Evolutionary conservation across 1,140 invertebrate genomes (phyloP).

Genomic region (Euura saliciscinereae): DNA sequence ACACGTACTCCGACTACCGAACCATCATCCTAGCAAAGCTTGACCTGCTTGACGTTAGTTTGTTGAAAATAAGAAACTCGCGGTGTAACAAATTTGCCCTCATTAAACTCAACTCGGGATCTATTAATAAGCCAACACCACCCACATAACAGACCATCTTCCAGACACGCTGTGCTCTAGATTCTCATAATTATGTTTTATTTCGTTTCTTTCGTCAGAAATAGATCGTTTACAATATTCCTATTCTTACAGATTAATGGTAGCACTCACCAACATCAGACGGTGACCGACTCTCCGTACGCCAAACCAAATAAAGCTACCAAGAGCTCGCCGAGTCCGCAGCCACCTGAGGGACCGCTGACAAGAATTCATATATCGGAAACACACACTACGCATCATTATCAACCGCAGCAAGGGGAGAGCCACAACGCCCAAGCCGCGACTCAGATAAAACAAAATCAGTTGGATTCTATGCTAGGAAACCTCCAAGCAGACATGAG

Average conservation of each 20-base stretch:
- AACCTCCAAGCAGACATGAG: constrained; percentile 94
- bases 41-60: background rate
- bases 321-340: constrained; percentile 54
- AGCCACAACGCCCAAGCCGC: constrained; percentile 45
- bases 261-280: constrained; percentile 64
- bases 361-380: constrained; percentile 54
- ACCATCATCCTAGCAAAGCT: background rate
- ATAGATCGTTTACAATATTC: constrained; percentile 5
- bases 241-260: constrained; percentile 61
- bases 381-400: constrained; percentile 58
- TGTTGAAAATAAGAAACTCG: background rate
- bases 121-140: background rate
- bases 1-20: background rate
- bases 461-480: constrained; percentile 93
- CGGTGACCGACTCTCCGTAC: constrained; percentile 73
- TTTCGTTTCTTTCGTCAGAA: too few species aligned
- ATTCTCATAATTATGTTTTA: background rate
- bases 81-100: background rate
- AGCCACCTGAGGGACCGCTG: constrained; percentile 41
- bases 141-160: background rate
- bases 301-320: constrained; percentile 72
- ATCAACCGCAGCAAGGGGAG: constrained; percentile 54
- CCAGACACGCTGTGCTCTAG: background rate
- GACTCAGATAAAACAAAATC: constrained; percentile 59
- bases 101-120: background rate